Evolutionary conservation across 2,797 vertebrate genomes (phyloP).

Genomic region (Tokudaia muenninki): DNA sequence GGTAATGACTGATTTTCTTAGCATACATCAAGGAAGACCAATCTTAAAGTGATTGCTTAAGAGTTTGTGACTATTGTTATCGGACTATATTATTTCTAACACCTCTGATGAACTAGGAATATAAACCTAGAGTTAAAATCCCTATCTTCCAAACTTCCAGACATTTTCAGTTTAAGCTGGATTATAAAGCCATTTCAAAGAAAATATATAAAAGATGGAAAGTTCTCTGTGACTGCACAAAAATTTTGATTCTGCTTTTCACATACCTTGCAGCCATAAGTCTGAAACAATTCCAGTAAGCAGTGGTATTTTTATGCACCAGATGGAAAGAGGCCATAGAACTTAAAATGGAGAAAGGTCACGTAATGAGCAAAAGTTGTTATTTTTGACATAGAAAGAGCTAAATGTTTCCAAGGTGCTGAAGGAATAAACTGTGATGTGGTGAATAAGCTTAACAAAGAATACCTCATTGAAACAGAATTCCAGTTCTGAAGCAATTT

Average conservation of each 20-base stretch:
- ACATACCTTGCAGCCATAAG: not conserved
- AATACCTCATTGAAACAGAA: conserved; percentile 10
- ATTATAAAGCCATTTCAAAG: conserved; percentile 8
- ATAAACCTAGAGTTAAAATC: not conserved
- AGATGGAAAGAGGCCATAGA: not conserved
- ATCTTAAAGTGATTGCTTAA: not conserved
- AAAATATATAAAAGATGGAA: not conserved
- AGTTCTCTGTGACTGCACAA: not conserved
- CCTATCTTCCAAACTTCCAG: not conserved
- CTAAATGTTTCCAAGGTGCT: not conserved
- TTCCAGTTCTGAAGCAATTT: conserved; percentile 39
- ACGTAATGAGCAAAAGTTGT: not conserved
- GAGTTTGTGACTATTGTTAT: not conserved
- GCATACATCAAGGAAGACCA: not conserved
- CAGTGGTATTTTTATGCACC: not conserved
- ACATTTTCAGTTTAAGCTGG: not conserved
- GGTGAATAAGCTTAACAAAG: conserved; percentile 35
- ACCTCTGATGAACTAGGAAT: not conserved
- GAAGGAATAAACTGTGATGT: not conserved
- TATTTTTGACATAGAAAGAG: not conserved
- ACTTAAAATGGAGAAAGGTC: not conserved
- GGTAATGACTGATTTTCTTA: not conserved
- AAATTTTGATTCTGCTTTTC: conserved; percentile 11
- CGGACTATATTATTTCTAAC: not conserved
- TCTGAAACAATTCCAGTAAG: not conserved